Base-by-base conservation (phyloP, 2,797 vertebrate genomes). In the Periophthalmus magnuspinnatus region DNA sequence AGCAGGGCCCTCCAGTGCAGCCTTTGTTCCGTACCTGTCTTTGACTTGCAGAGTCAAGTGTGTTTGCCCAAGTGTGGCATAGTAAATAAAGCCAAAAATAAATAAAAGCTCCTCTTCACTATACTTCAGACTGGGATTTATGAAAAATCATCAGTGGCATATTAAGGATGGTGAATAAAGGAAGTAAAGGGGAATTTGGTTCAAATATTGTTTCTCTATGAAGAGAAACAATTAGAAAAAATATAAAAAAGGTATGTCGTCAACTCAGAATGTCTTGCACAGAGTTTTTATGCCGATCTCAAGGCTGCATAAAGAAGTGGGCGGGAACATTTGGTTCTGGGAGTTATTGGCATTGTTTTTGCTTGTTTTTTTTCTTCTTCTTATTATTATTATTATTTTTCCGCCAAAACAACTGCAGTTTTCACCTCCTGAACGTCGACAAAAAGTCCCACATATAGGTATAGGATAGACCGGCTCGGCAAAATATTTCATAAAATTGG, bases 11-110 rank as follows among this genome's bases (percentile, higher is more conserved):
- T 79, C 65, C 76, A 80, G 84, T 86, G 68, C 78, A 66, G 13
- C 65, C 83, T 80, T 77, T 83, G 83, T 86, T 85, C 75, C 78
- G 70, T 81, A 74, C 77, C 80, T 72, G 45, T 69, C 54, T 81
- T 74, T 82, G 77, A 77, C 84, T 74, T 78, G 80, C 77, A 33
- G 36, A 67, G 67, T 67, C 65, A 21, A 63, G 70, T 81, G 77
- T 88, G 83, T 90, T 90, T 88, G 86, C 84, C 84, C 79, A 76
- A 68, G 55, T 57, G 82, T 16, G 63, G 75, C 68, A 68, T 85
- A 72, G 86, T 86, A 80, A 84, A 83, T 55, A 71, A 67, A 64
- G 21, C 61, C 28, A 60, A 69, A 74, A 84, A 83, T 74, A 84
- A 76, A 84, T 79, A 83, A 83, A 86, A 84, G 45, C 62, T 79